Evolutionary conservation across 2,113 vertebrate species (phyloP), one percentile per base, ranked within the genome.

Genomic region (Leucopsar rothschildi): DNA sequence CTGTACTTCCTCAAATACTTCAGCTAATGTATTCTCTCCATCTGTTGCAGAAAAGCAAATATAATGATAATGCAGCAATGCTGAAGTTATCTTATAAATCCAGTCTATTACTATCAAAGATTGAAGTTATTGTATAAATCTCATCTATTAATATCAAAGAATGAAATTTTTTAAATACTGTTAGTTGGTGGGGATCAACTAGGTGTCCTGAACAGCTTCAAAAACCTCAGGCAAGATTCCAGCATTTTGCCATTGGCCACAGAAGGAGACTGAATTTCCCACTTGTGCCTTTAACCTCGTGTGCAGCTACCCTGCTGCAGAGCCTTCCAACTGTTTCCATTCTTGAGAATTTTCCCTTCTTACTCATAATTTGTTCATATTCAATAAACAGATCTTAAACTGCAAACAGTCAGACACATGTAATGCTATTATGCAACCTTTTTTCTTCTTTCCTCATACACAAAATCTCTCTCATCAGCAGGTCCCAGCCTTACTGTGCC

Each of bases 1-100:
- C 81, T 95, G 59, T 83, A 82, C 78, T 95, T 97, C 63, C 87
- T 95, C 73, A 96, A 95, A 92, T 96, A 92, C 90, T 93, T 95
- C 70, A 95, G 29, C 37, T 96, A 97, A 93, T 93, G 80, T 93
- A 96, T 95, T 95, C 75, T 76, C 57, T 86, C 95, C 92, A 96
- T 97, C 94, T 97, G 88, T 91, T 96, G n/a, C 78, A 72, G 21
- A 69, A 90, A 56, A 40, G 56, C 19, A 90, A 45, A 81, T 65
- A 94, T 70, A 93, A 89, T 73, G 42, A 53, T 77, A 77, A 44
- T 45, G 3, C 45, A 45, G 64, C 13, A 29, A 53, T 77, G 49
- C 21, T 70, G 75, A 72, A 77, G 42, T 56, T 88, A 66, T 66
- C 33, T 70, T 57, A 25, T 91, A 87, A 76, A 61, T 70, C 47